These are phyloP conservation scores for Leucophenga maculata DNA, from an alignment of 2,888 invertebrate genomes.

Conservation along the genomic window DNA sequence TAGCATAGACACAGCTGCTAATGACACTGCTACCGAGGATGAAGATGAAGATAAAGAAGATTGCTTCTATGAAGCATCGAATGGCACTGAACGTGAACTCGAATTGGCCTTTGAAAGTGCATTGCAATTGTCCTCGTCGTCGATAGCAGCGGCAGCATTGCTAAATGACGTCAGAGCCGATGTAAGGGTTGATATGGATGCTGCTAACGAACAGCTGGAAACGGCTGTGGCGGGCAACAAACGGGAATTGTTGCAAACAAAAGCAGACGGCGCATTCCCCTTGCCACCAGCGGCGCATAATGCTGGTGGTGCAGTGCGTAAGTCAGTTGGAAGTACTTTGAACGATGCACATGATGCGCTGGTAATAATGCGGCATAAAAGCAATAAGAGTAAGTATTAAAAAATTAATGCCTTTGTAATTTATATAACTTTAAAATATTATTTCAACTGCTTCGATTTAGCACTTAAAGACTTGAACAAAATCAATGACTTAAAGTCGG, in stretches of 20 bases:
- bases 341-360: conserved; percentile 12
- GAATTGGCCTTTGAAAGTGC: conserved; percentile 56
- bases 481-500: conserved; percentile 43
- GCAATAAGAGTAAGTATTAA: conserved; percentile 50
- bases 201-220: conserved; percentile 13
- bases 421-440: neutral
- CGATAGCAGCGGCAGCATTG: too few relatives aligned
- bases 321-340: conserved; percentile 19
- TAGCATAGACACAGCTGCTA: neutral
- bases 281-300: neutral
- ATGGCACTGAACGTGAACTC: conserved; percentile 60
- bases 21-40: conserved; percentile 33
- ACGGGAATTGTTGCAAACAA: neutral
- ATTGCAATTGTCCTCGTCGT: conserved; percentile 41
- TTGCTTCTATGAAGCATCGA: conserved; percentile 61
- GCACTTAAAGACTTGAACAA: conserved; percentile 51
- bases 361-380: conserved; percentile 41
- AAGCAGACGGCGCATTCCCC: conserved; percentile 13
- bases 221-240: neutral
- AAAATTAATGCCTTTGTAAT: neutral
- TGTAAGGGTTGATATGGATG: conserved; percentile 42
- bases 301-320: conserved; percentile 5
- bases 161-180: conserved; percentile 56
- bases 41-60: conserved; percentile 58
- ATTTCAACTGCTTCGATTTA: conserved; percentile 21